These are phyloP conservation scores for Stigmatopora nigra DNA, from an alignment of 2,113 vertebrate genomes.

Conservation along the genomic window DNA sequence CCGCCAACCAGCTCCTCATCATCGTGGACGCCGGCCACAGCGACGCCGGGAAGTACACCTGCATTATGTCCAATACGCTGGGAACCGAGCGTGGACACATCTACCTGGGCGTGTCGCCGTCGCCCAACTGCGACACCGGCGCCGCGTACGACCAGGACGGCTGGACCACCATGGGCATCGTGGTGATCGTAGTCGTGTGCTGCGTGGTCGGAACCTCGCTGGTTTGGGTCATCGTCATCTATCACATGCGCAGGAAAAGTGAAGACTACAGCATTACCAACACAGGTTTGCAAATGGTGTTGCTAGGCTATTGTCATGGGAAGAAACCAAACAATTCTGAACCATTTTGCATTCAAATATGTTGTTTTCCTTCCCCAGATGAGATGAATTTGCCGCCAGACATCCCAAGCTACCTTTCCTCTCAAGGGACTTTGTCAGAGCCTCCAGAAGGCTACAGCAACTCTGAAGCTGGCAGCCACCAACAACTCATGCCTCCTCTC, in stretches of 20 bases:
- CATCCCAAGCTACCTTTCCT: slow-evolving; percentile 95
- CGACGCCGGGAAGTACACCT: slow-evolving; percentile 91
- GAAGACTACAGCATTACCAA: slow-evolving; percentile 97
- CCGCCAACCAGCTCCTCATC: slow-evolving; percentile 90
- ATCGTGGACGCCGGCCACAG: slow-evolving; percentile 85
- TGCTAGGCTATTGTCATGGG: too few species aligned
- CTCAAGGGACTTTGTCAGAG: slow-evolving; percentile 92
- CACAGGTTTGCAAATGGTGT: slow-evolving; percentile 76
- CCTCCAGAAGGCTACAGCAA: slow-evolving; percentile 93
- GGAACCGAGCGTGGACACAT: slow-evolving; percentile 89
- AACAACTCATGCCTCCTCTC: slow-evolving; percentile 91
- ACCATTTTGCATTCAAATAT: neutral
- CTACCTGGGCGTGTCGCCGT: slow-evolving; percentile 81
- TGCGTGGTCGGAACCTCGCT: slow-evolving; percentile 97
- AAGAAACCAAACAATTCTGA: neutral
- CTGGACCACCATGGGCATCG: slow-evolving; percentile 93
- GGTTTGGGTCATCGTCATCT: slow-evolving; percentile 98
- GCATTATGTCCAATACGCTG: slow-evolving; percentile 93
- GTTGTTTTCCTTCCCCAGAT: slow-evolving; percentile 68
- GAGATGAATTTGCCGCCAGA: slow-evolving; percentile 93
- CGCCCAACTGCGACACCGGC: slow-evolving; percentile 84
- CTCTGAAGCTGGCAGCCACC: slow-evolving; percentile 93
- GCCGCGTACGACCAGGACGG: slow-evolving; percentile 71
- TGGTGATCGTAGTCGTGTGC: slow-evolving; percentile 97
- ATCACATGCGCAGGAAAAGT: slow-evolving; percentile 88